phyloP scores from a whole-genome alignment of 2,113 vertebrate species.

The Elachura formosa region DNA sequence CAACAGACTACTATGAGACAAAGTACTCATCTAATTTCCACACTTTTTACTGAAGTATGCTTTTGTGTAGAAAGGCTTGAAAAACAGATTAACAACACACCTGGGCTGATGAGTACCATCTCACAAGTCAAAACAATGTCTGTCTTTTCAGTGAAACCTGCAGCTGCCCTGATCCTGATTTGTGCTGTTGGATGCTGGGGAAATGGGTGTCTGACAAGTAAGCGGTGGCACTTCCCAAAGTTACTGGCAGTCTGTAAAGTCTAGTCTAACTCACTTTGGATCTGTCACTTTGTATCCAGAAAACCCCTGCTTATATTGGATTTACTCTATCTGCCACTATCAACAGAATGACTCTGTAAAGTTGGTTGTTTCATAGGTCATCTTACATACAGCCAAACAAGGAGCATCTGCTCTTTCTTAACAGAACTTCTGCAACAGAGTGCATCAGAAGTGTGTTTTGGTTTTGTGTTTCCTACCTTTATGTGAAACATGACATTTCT shows the following conservation, averaged over 20 bases:
- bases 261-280: neutral
- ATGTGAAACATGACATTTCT: neutral
- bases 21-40: neutral
- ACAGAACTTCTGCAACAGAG: neutral
- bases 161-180: neutral
- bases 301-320: rapidly evolving
- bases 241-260: neutral
- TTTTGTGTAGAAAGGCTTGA: neutral
- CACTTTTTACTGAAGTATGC: neutral
- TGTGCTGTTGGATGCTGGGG: neutral
- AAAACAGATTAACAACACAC: neutral
- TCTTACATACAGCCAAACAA: neutral
- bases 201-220: neutral
- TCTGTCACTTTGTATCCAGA: neutral
- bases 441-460: neutral
- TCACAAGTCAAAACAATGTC: neutral
- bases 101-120: neutral
- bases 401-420: neutral
- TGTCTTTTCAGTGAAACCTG: neutral
- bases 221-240: neutral
- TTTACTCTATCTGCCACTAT: neutral
- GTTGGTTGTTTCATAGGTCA: neutral
- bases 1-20: neutral
- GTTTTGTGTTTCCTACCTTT: neutral
- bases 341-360: neutral